Evolutionary conservation across 2,113 vertebrate species (phyloP).

Genomic region (Phainopepla nitens): DNA sequence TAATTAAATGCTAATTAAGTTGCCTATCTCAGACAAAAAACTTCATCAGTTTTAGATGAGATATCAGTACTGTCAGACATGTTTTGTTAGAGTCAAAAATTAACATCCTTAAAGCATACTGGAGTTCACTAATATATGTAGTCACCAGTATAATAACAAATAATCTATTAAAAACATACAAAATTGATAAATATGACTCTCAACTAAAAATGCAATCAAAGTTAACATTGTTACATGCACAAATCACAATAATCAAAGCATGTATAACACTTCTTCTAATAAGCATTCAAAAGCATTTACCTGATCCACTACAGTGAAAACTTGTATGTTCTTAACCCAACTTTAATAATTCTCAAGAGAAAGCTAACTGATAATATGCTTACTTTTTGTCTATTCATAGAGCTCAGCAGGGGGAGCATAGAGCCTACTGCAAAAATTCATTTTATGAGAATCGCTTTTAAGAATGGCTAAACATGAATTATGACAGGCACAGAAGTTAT

Average conservation of each 20-base stretch:
- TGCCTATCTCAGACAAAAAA: not conserved
- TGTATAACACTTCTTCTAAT: not conserved
- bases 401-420: conserved; percentile 39
- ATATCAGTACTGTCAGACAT: not conserved
- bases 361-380: not conserved
- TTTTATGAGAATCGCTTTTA: not conserved
- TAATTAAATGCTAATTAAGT: not conserved
- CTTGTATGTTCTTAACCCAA: not conserved
- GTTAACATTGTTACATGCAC: not conserved
- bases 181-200: not conserved
- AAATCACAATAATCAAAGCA: not conserved
- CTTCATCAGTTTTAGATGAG: not conserved
- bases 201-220: not conserved
- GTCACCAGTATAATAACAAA: not conserved
- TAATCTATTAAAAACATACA: not conserved
- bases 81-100: not conserved
- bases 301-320: not conserved
- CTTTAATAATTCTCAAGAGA: not conserved
- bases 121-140: not conserved
- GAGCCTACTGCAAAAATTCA: not conserved
- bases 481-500: not conserved
- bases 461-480: not conserved
- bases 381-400: not conserved
- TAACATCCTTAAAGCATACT: not conserved
- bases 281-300: not conserved